These are phyloP conservation scores for Crax fasciolata DNA, from an alignment of 2,797 vertebrate species.

Conservation along the genomic window DNA sequence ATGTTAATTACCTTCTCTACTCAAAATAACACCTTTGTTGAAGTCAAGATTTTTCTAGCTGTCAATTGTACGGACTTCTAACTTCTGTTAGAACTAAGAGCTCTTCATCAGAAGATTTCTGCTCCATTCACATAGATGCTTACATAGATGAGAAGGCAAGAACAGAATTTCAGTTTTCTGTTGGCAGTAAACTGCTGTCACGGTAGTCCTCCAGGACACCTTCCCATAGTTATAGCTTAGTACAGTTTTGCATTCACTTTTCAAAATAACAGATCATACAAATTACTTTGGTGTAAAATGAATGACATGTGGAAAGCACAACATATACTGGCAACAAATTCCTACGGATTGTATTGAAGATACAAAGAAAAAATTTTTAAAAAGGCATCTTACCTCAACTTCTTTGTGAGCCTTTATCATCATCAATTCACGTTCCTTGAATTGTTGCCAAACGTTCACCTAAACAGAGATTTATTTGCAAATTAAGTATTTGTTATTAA, in stretches of 20 bases:
- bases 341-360: not conserved
- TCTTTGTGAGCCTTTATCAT: not conserved
- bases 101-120: not conserved
- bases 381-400: not conserved
- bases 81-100: not conserved
- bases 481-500: not conserved
- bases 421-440: not conserved
- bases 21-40: not conserved
- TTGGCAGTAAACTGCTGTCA: slow-evolving; percentile 17
- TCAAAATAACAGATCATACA: slow-evolving; percentile 1
- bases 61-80: not conserved
- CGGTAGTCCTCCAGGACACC: not conserved
- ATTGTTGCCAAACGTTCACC: not conserved
- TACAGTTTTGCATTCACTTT: not conserved
- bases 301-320: not conserved
- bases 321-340: not conserved
- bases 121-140: not conserved
- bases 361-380: not conserved
- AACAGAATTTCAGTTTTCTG: not conserved
- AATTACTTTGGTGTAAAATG: not conserved
- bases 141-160: slow-evolving; percentile 13
- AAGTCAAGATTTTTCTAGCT: not conserved
- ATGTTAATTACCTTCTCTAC: not conserved
- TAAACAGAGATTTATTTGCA: not conserved
- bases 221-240: not conserved